phyloP scores from a whole-genome alignment of 37 sponge, comb jelly and placozoan genomes.

The Tethya wilhelma region DNA sequence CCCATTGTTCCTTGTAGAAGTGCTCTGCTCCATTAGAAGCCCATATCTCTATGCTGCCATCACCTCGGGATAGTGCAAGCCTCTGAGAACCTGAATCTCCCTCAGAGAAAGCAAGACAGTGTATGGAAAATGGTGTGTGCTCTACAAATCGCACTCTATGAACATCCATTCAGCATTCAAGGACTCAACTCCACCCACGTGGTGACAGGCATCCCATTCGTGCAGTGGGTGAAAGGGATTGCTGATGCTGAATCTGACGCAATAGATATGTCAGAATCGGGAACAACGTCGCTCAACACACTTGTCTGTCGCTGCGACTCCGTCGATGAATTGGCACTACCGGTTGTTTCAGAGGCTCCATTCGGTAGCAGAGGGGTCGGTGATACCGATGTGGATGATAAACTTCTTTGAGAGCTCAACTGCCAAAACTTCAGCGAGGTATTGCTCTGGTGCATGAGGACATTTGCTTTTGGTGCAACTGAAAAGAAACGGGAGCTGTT shows the following conservation, averaged over 20 bases:
- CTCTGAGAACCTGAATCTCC: background rate
- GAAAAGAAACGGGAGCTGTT: slow-evolving; percentile 15
- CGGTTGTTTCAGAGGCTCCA: background rate
- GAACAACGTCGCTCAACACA: too few relatives aligned
- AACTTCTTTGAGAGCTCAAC: background rate
- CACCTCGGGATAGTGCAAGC: slow-evolving; percentile 77
- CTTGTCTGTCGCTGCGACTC: too few relatives aligned
- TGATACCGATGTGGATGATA: background rate
- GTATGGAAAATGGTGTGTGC: slow-evolving; percentile 47
- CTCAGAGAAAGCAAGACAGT: slow-evolving; percentile 62
- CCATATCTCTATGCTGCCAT: slow-evolving; percentile 86
- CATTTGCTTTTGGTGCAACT: slow-evolving; percentile 23
- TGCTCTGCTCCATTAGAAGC: slow-evolving; percentile 10
- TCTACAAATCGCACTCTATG: slow-evolving; percentile 61
- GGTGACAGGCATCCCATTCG: too few relatives aligned
- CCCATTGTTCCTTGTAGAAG: slow-evolving; percentile 42
- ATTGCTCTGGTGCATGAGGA: slow-evolving; percentile 38
- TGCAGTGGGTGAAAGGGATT: background rate
- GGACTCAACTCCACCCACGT: slow-evolving; percentile 8
- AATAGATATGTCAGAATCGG: background rate
- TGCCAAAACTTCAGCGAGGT: slow-evolving; percentile 49
- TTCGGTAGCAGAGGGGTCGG: background rate
- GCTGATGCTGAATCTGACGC: slow-evolving; percentile 11
- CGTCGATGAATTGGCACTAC: too few relatives aligned
- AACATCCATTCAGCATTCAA: too few relatives aligned